Base-by-base conservation (phyloP, 2,113 vertebrate species). In the Indicator maculatus region DNA sequence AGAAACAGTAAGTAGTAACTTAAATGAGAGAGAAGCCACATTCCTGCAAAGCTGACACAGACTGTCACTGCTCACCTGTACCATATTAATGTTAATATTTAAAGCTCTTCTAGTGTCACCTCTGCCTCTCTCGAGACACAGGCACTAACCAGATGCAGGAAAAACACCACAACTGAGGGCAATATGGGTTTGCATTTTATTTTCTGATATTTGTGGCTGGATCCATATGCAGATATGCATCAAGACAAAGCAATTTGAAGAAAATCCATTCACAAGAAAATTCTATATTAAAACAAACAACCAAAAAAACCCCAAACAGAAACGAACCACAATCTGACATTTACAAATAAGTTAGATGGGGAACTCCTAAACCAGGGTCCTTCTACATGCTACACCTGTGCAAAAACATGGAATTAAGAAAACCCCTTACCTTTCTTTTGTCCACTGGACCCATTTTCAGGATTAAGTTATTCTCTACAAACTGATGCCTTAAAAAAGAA, bases 401-500 rank as follows among this genome's bases (percentile, higher is more conserved):
- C 33, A 87, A 75, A 86, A 93, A 16, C 8, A 84, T 6, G 21
- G 44, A 59, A 89, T 76, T 56, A 47, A 26, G 8, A 73, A 65
- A 55, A 85, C 7, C 16, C 86, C 98, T 96, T 80, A 99, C 99
- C 98, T 99, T 99, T 94, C 99, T 98, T 97, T 99, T 99, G 97
- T 99, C 99, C 84, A 99, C 99, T 77, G 99, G 99, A 84, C 99
- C 99, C 99, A 99, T 99, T 98, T 99, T 99, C 88, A 99, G 97
- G 93, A 99, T 99, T 96, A 99, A 98, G 95, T 99, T 99, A 96
- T 99, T 99, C 97, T 99, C 99, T 98, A 99, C 99, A 98, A 99
- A 99, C 94, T 99, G 99, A 95, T 99, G 99, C 99, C 99, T 99
- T 83, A 79, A 78, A 86, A 91, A 81, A 82, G 27, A 90, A 83